phyloP scores from a whole-genome alignment of 2,888 invertebrate genomes.

The Synanthedon formicaeformis region DNA sequence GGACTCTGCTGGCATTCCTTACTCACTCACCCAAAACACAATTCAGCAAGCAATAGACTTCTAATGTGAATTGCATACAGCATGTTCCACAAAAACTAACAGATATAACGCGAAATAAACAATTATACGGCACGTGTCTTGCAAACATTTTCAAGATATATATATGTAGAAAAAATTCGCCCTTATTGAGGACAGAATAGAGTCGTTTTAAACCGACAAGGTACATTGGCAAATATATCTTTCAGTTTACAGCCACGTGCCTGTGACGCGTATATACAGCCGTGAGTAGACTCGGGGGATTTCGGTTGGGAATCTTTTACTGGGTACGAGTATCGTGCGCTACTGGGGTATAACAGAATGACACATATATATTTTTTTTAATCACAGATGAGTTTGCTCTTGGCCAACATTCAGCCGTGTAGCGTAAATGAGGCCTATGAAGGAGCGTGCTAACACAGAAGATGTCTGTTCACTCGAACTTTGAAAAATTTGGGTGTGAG shows the following conservation, averaged over 20 bases:
- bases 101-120: too few species aligned
- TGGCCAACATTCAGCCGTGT: too few species aligned
- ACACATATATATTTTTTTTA: too few species aligned
- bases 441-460: too few species aligned
- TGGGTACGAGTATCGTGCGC: constrained; percentile 1
- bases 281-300: constrained; percentile 7
- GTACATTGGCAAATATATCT: neutral
- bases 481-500: too few species aligned
- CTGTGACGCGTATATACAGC: constrained; percentile 6
- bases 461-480: too few species aligned
- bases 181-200: neutral
- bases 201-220: neutral
- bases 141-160: neutral
- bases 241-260: constrained; percentile 9
- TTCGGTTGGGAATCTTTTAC: constrained; percentile 14
- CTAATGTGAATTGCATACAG: neutral
- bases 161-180: neutral
- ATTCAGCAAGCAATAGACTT: too few species aligned
- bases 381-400: too few species aligned
- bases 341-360: too few species aligned
- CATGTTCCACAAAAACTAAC: neutral
- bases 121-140: neutral
- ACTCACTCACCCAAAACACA: too few species aligned
- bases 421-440: too few species aligned
- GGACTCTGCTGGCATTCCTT: too few species aligned